Base-by-base conservation (phyloP, 2,113 vertebrate genomes). In the Syngnathus scovelli region DNA sequence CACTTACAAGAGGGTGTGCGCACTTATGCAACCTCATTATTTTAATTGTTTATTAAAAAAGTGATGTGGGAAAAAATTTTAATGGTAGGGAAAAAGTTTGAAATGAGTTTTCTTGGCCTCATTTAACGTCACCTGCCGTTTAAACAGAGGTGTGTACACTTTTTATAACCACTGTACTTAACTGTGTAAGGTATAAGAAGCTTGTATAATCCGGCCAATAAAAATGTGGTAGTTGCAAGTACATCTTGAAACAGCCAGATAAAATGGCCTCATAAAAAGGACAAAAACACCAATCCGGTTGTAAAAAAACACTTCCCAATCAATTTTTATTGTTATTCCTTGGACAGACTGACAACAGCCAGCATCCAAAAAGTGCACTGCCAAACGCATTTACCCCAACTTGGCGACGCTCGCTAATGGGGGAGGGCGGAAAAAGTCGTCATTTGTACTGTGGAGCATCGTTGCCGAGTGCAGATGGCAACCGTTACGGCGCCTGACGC, bases 181-280 rank as follows among this genome's bases (percentile, higher is more conserved):
- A 10, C 7, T 18, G 49, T 51, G 7, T 8, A 51, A 51, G 19
- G 49, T 7, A 7, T 18, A 8, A 19, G 18, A 60, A 9, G 36
- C 18, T 51, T 51, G 19, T 7, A 7, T n/a, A n/a, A 51, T 5
- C 7, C 21, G 19, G 36, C 15, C 36, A 60, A 10, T 38, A 16
- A 60, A 36, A 62, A 67, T 33, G 1, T 1, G n/a, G 43, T 43
- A 19, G 70, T 55, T 37, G 73, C 66, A 67, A 71, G 69, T 62
- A 76, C 67, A 77, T 78, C 70, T 82, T 10, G 60, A 48, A 76
- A 49, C 6, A 2, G 48, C 18, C 18, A 49, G 48, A 19, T 49
- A 54, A 79, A 77, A 80, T 61, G 39, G 56, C 2, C 5, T 37
- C 54, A 71, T 75, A 76, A 79, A 81, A 73, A 75, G 70, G 51